Conservation (phyloP, 2,888 invertebrate species). For the Tuberolachnus salignus region DNA sequence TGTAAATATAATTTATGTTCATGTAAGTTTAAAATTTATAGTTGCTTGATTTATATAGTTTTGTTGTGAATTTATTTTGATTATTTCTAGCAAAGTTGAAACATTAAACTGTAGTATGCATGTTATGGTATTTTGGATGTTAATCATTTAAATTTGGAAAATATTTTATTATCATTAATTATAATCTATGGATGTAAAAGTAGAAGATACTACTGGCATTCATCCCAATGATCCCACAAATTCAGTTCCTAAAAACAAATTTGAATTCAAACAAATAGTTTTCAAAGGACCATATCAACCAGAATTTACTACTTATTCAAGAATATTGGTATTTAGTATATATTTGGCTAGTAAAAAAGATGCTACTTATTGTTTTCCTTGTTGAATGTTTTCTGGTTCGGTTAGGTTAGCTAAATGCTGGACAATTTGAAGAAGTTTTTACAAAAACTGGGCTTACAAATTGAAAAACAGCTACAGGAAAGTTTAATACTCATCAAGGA, state of each 20-base stretch:
- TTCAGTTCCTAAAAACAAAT: slow-evolving; percentile 8
- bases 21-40: not conserved
- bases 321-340: not conserved
- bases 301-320: not conserved
- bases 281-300: slow-evolving; percentile 18
- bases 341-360: slow-evolving; percentile 3
- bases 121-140: not conserved
- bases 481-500: slow-evolving; percentile 13
- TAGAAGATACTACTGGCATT: slow-evolving; percentile 6
- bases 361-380: slow-evolving; percentile 3
- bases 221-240: slow-evolving; percentile 12
- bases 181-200: not conserved
- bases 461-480: not conserved
- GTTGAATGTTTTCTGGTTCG: slow-evolving; percentile 11
- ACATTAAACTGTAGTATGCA: slow-evolving; percentile 1
- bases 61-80: not conserved
- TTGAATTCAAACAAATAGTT: slow-evolving; percentile 16
- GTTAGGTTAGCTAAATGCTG: not conserved
- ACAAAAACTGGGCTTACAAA: slow-evolving; percentile 3
- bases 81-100: not conserved
- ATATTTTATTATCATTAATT: not conserved
- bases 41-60: not conserved
- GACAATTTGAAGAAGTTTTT: not conserved
- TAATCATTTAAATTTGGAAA: slow-evolving; percentile 2
- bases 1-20: not conserved